A percentile compares a stretch with the other conserved stretches of the same genome.
Evolutionary conservation across 2,797 vertebrate genomes (phyloP).

Genomic region (Malurus splendens): DNA sequence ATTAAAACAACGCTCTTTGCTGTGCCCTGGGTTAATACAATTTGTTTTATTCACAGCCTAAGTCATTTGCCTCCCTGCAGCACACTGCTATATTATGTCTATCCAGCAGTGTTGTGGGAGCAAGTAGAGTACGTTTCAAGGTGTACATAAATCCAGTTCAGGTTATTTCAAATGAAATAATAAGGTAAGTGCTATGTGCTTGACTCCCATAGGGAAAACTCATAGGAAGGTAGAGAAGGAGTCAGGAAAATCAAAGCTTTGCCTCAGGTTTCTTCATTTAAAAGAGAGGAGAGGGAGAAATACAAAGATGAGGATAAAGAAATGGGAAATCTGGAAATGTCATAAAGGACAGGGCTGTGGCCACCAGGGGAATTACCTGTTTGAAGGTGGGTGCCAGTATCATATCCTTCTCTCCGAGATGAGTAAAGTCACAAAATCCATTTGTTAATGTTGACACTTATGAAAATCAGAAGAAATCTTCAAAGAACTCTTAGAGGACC

Average conservation of each 20-base stretch:
- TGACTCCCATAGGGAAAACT: neutral
- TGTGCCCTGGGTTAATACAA: slow-evolving; percentile 39
- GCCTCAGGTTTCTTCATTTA: neutral
- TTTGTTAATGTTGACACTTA: neutral
- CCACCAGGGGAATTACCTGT: neutral
- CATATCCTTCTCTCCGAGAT: neutral
- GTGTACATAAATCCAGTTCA: slow-evolving; percentile 17
- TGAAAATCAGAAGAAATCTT: neutral
- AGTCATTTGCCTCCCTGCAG: slow-evolving; percentile 24
- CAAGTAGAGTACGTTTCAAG: slow-evolving; percentile 20
- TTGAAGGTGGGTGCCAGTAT: neutral
- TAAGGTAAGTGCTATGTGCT: neutral
- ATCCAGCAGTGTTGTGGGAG: slow-evolving; percentile 2
- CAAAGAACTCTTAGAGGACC: neutral
- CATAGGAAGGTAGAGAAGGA: neutral
- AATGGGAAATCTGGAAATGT: neutral
- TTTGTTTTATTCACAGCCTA: slow-evolving; percentile 47
- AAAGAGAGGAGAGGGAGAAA: neutral
- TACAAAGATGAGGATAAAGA: neutral
- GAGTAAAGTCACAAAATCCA: neutral
- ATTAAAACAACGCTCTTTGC: slow-evolving; percentile 27
- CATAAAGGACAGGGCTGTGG: neutral
- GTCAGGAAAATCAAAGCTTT: neutral
- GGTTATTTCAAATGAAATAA: slow-evolving; percentile 34
- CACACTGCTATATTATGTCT: neutral